Evolutionary conservation across 2,113 vertebrate genomes (phyloP), one percentile per base, ranked within the genome.

Genomic region (Gracilinanus agilis): DNA sequence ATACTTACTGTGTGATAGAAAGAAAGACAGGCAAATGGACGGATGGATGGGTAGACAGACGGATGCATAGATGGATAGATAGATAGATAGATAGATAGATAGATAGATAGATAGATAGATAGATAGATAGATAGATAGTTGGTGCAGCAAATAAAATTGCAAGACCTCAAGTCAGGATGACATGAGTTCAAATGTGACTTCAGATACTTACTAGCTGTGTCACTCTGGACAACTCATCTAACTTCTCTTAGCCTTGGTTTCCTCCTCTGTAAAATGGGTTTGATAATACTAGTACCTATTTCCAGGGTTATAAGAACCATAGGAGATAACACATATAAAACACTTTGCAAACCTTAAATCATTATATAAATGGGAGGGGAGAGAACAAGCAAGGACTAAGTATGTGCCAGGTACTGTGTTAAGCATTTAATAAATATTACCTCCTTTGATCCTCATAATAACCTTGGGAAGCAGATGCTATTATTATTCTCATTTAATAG

Each of bases 181-280:
- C 55, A 88, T 2, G 0, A 19, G 67, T 92, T 49, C 44, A 95
- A 93, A 53, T 58, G 27, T 53, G 23, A 25, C 75, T n/a, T n/a
- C 67, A 89, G 54, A 54, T 2, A 40, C 12, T 89, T 95, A 34
- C 90, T 3, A 93, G 88, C 67, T 93, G 2, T 29, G 67, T 29
- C 1, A 89, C 9, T 3, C 23, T 75, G 54, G 54, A 5, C 11
- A 97, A 96, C 3, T 94, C 12, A 91, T 21, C 88, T 94, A 90
- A 94, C 11, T 19, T 94, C 44, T 88, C 8, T 93, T 92, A 44
- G 2, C 9, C 40, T 95, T 53, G 0, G 0, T 90, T 95, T 95
- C 55, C 54, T 58, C 93, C 53, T 0, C 54, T 27, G 13, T 83
- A 94, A 97, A 95, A 25, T 55, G 91, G 9, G 67, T 12, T 1